Evolutionary conservation across 2,888 invertebrate genomes (phyloP), one percentile per base, ranked within the genome.

Genomic region (Spodoptera littoralis): DNA sequence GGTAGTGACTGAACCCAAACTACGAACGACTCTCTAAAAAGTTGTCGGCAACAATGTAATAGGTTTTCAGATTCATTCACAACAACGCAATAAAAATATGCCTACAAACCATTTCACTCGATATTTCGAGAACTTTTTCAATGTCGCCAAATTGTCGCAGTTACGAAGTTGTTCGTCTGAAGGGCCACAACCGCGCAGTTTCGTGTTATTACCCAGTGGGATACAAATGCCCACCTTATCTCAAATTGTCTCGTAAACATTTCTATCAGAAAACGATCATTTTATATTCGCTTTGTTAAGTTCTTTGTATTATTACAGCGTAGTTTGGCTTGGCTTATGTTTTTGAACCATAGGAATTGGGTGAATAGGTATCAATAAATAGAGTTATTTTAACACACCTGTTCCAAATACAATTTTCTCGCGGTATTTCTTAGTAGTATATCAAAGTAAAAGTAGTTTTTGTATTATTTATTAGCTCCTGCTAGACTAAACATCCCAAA

Each of bases 171-270:
- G 49, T 51, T 22, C 18, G 42, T 50, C 41, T 55, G 43, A 48
- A 41, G 27, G 48, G 41, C 43, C 22, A 43, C 13, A 6, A 22
- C 41, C 3, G 24, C 36, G 44, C 24, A 36, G 13, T n/a, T 41
- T 13, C 8, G 18, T 30, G 43, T 55, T 50, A 50, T 50, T 36
- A 46, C 11, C 48, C 42, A 27, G 53, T 55, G 50, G 49, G 9
- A 45, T 48, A 48, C 49, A 60, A 57, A 49, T 47, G 11, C 22
- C 47, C 52, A 65, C 53, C 52, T 56, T 54, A 51, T 51, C 48
- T 58, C 12, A 3, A 54, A 64, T 48, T 24, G 52, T 52, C 58
- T 64, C 55, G 43, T 71, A 61, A 75, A 71, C 42, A 66, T 75
- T 63, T 60, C 30, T 74, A 58, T 52, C 59, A 48, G 52, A 69